A percentile compares a stretch with the other conserved stretches of the same genome.
phyloP scores from a whole-genome alignment of 1,140 invertebrate genomes.

The Whitmania pigra region DNA sequence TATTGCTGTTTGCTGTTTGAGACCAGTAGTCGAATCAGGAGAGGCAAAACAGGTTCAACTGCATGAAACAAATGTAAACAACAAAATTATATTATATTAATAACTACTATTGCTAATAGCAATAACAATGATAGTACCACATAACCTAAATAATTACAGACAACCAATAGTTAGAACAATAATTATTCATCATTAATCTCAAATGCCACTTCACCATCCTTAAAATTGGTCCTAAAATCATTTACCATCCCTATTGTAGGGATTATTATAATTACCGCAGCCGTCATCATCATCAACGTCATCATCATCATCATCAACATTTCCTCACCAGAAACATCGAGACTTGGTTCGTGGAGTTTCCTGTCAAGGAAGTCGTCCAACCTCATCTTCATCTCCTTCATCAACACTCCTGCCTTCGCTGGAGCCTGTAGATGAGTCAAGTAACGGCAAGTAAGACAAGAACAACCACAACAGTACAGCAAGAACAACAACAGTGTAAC shows the following conservation, averaged over 20 bases:
- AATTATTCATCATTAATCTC: too few relatives aligned
- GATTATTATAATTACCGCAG: neutral
- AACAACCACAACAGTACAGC: too few relatives aligned
- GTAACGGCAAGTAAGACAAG: too few relatives aligned
- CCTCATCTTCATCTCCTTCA: conserved; percentile 33
- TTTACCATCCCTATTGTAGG: neutral
- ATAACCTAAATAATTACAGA: too few relatives aligned
- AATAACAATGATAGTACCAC: too few relatives aligned
- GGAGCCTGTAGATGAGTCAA: conserved; percentile 30
- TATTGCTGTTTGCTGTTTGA: conserved; percentile 22
- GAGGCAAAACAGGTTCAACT: conserved; percentile 24
- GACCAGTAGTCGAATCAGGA: conserved; percentile 25
- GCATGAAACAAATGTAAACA: neutral
- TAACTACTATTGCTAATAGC: too few relatives aligned
- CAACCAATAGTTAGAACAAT: too few relatives aligned
- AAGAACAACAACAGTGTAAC: neutral
- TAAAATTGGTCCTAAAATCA: neutral
- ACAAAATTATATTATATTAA: too few relatives aligned
- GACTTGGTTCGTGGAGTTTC: conserved; percentile 31
- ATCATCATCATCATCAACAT: neutral
- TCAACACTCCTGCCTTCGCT: conserved; percentile 36
- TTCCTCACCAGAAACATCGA: conserved; percentile 17
- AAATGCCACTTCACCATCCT: neutral
- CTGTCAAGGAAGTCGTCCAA: conserved; percentile 32
- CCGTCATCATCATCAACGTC: neutral